Percentiles rank a stretch among this genome's conserved stretches.
Conservation (phyloP, 2,888 invertebrate genomes). For the Drosophila kanekoi region DNA sequence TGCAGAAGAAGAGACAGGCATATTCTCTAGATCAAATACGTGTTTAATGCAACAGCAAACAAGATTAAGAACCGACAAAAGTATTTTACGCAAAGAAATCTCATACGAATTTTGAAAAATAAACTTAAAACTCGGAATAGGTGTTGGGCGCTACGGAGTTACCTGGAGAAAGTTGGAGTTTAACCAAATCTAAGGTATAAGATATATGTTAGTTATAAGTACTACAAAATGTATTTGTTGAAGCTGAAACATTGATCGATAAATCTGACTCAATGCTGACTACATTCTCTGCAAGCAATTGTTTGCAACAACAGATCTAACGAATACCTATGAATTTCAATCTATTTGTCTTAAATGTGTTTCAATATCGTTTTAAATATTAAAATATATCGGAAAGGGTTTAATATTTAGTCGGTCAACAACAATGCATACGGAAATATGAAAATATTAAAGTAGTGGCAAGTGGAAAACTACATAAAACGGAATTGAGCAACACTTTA, state of each 20-base stretch:
- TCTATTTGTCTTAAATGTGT: neutral
- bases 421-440: neutral
- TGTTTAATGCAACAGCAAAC: neutral
- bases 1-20: no score
- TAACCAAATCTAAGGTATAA: no score
- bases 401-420: no score
- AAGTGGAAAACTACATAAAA: neutral
- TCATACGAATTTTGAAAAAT: neutral
- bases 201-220: no score
- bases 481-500: neutral
- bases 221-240: no score
- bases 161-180: no score
- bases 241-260: neutral
- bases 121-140: conserved; percentile 7
- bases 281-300: neutral
- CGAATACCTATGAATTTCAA: neutral
- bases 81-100: neutral
- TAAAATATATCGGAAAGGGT: neutral
- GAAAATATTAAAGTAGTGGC: neutral
- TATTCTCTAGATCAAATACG: no score
- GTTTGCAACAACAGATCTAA: neutral
- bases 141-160: no score
- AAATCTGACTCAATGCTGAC: conserved; percentile 1
- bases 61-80: neutral
- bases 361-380: neutral